Percentiles rank a stretch among this genome's conserved stretches.
These are phyloP conservation scores for Hemaris fuciformis DNA, from an alignment of 2,888 invertebrate species.

Conservation along the genomic window DNA sequence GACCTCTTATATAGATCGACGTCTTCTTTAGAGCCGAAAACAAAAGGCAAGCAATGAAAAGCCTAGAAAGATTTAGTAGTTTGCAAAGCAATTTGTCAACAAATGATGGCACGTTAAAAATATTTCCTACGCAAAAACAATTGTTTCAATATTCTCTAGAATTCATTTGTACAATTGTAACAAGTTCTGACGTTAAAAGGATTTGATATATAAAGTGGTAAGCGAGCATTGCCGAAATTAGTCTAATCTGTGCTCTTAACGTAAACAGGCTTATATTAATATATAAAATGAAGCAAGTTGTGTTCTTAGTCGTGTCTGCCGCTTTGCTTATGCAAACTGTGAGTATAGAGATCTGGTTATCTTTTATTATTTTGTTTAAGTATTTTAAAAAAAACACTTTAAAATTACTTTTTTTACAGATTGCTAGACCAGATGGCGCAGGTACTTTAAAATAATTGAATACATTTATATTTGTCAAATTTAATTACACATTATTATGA, in stretches of 20 bases:
- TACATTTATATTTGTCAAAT: no score
- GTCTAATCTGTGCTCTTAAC: background rate
- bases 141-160: background rate
- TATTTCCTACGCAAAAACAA: background rate
- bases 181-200: background rate
- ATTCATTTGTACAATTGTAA: constrained; percentile 1
- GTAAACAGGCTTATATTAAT: no score
- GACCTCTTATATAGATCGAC: background rate
- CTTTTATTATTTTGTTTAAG: no score
- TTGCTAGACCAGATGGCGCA: background rate
- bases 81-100: background rate
- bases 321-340: background rate
- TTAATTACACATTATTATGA: background rate
- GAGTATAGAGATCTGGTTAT: no score
- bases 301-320: background rate
- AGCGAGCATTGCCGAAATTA: background rate
- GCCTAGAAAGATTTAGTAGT: background rate
- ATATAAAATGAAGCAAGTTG: background rate
- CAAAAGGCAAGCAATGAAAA: background rate
- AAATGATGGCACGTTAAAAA: background rate
- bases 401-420: background rate
- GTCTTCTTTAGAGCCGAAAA: background rate
- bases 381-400: no score
- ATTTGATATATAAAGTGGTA: background rate
- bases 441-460: background rate